Conservation (phyloP, 1,140 invertebrate genomes). For the Pogonognathellus flavescens region DNA sequence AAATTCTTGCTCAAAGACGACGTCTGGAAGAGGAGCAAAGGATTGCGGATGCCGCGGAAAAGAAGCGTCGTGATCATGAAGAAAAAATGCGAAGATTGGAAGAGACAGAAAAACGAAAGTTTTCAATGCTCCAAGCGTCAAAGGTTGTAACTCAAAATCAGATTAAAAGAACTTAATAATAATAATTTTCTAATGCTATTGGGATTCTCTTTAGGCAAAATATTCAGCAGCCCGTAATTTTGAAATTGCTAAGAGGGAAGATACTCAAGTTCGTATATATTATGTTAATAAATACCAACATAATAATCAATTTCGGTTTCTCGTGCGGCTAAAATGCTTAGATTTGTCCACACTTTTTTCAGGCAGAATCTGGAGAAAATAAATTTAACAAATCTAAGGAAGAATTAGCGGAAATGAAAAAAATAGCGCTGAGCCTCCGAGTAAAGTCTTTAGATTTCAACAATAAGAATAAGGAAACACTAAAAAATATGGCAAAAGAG, state of each 20-base stretch:
- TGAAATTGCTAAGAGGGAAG: constrained; percentile 13
- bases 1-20: constrained; percentile 71
- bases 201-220: neutral
- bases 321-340: too few relatives aligned
- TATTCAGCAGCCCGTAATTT: neutral
- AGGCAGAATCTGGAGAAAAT: neutral
- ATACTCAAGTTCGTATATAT: neutral
- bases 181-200: too few relatives aligned
- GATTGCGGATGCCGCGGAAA: constrained; percentile 69
- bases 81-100: constrained; percentile 73
- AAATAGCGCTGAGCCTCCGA: constrained; percentile 73
- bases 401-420: constrained; percentile 78
- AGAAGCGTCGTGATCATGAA: constrained; percentile 70
- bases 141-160: constrained; percentile 62
- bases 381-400: constrained; percentile 76
- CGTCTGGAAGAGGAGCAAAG: constrained; percentile 71
- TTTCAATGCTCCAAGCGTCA: constrained; percentile 69
- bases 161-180: neutral
- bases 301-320: too few relatives aligned
- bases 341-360: neutral
- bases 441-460: constrained; percentile 73
- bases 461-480: constrained; percentile 69
- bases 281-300: too few relatives aligned
- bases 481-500: constrained; percentile 75
- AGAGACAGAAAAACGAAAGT: constrained; percentile 72